Conservation (phyloP, 2,797 vertebrate species). For the Ptychadena robeensis region DNA sequence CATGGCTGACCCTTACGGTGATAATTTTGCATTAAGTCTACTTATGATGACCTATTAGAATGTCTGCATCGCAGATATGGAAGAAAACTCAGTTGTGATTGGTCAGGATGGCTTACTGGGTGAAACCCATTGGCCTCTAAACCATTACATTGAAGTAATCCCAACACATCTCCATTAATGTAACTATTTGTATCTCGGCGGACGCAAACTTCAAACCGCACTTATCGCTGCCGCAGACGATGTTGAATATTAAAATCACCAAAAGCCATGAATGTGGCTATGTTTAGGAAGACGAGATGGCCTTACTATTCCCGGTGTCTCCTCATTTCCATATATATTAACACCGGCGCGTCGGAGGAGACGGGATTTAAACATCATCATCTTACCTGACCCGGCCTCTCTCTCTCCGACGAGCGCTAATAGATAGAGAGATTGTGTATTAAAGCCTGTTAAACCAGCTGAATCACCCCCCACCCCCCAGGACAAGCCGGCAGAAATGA, state of each 20-base stretch:
- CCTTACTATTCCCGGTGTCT: slow-evolving; percentile 5
- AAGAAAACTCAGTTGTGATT: no score
- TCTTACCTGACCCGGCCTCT: slow-evolving; percentile 34
- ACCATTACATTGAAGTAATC: background rate
- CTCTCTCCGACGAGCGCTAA: no score
- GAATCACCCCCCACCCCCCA: slow-evolving; percentile 12
- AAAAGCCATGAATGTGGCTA: slow-evolving; percentile 41
- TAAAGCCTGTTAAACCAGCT: slow-evolving; percentile 40
- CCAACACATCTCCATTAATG: background rate
- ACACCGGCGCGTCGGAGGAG: slow-evolving; percentile 30
- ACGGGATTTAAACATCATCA: slow-evolving; percentile 50
- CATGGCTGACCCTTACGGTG: no score
- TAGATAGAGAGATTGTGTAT: slow-evolving; percentile 53
- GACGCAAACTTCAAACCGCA: background rate
- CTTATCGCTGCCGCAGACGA: background rate
- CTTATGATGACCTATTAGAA: no score
- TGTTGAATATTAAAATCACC: slow-evolving; percentile 20
- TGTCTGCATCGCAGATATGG: no score
- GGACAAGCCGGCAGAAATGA: slow-evolving; percentile 38
- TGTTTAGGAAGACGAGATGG: slow-evolving; percentile 42
- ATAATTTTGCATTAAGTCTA: no score
- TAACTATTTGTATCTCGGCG: background rate
- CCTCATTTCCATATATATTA: slow-evolving; percentile 62
- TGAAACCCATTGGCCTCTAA: background rate
- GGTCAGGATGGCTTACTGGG: no score